Evolutionary conservation across 2,113 vertebrate genomes (phyloP), one percentile per base, ranked within the genome.

Genomic region (Lathamus discolor): DNA sequence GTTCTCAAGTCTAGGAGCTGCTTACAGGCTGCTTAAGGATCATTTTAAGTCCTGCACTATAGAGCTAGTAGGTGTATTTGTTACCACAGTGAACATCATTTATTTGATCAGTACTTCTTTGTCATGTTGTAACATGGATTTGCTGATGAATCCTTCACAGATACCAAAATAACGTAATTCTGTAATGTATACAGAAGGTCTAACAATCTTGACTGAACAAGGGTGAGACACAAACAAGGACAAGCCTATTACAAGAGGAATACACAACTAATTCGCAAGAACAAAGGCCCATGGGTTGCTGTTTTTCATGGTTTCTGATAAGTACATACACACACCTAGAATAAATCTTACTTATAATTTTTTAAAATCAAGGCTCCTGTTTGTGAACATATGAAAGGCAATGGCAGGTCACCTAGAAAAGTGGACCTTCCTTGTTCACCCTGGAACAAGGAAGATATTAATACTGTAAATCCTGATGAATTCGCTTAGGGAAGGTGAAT

Each of bases 1-100:
- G 39, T 75, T 63, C 1, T 0, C 37, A 37, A 46, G 25, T 55
- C 72, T 31, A 4, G 0, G 0, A 16, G 29, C 13, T 93, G 49
- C 17, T 61, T 69, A 4, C 0, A 0, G 17, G 29, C 12, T 93
- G 49, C 19, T 61, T 69, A n/a, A 54, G 31, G 33, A 44, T 27
- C 25, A 22, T 4, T 69, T 59, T n/a, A 64, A 90, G 44, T 59
- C 73, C 39, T 57, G 28, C 39, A 66, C 20, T 28, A 52, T 7
- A 62, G 44, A 72, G 51, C 69, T 55, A 74, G 66, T 68, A 68
- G 43, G n/a, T 83, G 0, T 49, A 16, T 66, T 73, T 73, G 39
- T 55, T 25, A 86, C 33, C 3, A 2, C 4, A 44, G 48, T 46
- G 88, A 92, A n/a, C 17, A 27, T 29, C 0, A 33, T 61, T 67